Base-by-base conservation (phyloP, 1,140 invertebrate genomes). In the Platorchestia sp. region DNA sequence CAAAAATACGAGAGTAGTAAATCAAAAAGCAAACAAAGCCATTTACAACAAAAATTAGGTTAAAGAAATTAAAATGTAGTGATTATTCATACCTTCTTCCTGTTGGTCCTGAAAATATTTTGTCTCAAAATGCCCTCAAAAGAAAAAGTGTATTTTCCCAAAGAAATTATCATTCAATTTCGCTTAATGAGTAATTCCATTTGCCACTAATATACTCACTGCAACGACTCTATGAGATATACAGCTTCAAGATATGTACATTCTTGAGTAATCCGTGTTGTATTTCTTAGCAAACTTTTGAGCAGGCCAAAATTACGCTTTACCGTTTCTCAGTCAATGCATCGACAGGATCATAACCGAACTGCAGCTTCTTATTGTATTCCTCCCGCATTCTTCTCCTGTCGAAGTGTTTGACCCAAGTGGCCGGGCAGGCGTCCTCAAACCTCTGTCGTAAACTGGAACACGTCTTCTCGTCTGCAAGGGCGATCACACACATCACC, bases 301-400 rank as follows among this genome's bases (percentile, higher is more conserved):
- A 19, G 36, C 27, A 75, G 59, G 3, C 27, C 14, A 14, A 75
- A 75, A 22, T 75, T 27, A 75, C 14, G 3, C 1, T 1, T 27
- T 75, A 75, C 59, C 36, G 59, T 75, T 75, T 75, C 59, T 75
- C 59, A 14, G 45, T 93, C 27, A 93, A n/a, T 40, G 10, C 91
- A 93, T 93, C 91, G 47, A 93, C 91, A 93, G 91, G 91, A 45
- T 93, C 91, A 47, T 93, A 93, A n/a, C 91, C 91, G 40, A 45
- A 93, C 45, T 93, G 43, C 7, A 93, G 91, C 45, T 93, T 93
- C 45, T 47, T 93, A 45, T 93, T 93, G 36, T 93, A 93, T n/a
- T 45, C 91, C 45, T 93, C 91, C 91, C n/a, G 7, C 45, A 93
- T 16, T n/a, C 91, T 6, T 45, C 44, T 93, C 43, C 45, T 45